Percentiles rank a stretch among this genome's conserved stretches.
Conservation (phyloP, 1,140 invertebrate genomes). For the Heliconius eleuchia region DNA sequence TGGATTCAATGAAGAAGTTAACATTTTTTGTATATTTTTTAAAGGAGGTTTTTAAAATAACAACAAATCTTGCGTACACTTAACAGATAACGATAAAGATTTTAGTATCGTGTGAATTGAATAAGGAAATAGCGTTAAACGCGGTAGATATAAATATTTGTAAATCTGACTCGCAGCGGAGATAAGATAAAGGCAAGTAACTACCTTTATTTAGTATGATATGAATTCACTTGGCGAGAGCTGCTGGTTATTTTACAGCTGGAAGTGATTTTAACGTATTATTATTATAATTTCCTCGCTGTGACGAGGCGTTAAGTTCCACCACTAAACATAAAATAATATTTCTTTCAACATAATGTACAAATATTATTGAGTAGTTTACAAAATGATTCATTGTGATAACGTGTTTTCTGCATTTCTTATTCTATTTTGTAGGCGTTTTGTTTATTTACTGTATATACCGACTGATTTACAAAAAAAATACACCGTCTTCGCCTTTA, state of each 20-base stretch:
- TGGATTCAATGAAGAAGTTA: no score
- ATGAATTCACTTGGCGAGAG: slow-evolving; percentile 26
- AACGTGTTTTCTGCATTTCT: no score
- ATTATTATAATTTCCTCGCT: background rate
- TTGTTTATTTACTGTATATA: no score
- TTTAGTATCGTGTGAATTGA: slow-evolving; percentile 11
- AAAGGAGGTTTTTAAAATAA: background rate
- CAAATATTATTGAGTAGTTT: no score
- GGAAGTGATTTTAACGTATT: background rate
- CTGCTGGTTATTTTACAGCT: slow-evolving; percentile 13
- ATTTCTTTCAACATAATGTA: no score
- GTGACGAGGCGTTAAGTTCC: no score
- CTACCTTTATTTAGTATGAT: slow-evolving; percentile 28
- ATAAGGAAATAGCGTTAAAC: slow-evolving; percentile 26
- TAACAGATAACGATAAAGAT: background rate
- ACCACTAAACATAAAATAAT: no score
- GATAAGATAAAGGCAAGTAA: slow-evolving; percentile 39
- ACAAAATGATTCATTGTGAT: no score
- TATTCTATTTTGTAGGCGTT: no score
- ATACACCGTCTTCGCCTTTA: no score
- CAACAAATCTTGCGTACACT: background rate
- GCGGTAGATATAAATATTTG: slow-evolving; percentile 41
- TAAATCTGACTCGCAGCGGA: slow-evolving; percentile 37
- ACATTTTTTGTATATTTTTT: background rate
- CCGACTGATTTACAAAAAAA: no score